Conservation (phyloP, 2,888 invertebrate genomes). For the Dione juno region DNA sequence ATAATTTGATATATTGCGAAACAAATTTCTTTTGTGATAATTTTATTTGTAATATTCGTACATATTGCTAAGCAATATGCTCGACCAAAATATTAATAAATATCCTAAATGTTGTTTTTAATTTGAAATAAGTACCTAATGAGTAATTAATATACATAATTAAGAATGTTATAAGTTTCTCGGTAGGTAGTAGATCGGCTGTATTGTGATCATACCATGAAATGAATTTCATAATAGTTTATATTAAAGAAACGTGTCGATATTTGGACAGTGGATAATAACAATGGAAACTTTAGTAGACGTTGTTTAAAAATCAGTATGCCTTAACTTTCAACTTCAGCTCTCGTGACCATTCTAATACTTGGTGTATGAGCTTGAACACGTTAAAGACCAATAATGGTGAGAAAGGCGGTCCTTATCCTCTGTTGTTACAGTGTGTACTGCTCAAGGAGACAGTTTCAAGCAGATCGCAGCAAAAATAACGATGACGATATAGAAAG, state of each 20-base stretch:
- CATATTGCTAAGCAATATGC: no score
- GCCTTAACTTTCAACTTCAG: constrained; percentile 32
- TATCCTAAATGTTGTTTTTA: not conserved
- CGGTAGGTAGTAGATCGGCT: no score
- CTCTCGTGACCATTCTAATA: constrained; percentile 37
- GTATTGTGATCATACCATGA: not conserved
- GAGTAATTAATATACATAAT: not conserved
- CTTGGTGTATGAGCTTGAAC: constrained; percentile 36
- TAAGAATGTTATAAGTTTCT: not conserved
- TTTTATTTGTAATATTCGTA: no score
- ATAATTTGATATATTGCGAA: no score
- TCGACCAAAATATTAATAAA: no score
- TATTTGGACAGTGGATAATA: constrained; percentile 37
- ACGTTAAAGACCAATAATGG: constrained; percentile 38
- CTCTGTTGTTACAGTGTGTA: constrained; percentile 29
- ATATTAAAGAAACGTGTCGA: constrained; percentile 28
- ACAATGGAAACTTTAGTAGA: constrained; percentile 40
- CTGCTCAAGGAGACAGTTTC: constrained; percentile 25
- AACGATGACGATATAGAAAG: constrained; percentile 34
- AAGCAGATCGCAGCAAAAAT: constrained; percentile 7
- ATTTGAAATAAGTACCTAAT: not conserved
- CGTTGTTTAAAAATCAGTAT: constrained; percentile 46
- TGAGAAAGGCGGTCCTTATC: constrained; percentile 26
- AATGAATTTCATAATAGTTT: constrained; percentile 21
- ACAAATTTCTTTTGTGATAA: no score